These are phyloP conservation scores for Hoplodrina blanda DNA, from an alignment of 2,888 invertebrate species.

Conservation along the genomic window DNA sequence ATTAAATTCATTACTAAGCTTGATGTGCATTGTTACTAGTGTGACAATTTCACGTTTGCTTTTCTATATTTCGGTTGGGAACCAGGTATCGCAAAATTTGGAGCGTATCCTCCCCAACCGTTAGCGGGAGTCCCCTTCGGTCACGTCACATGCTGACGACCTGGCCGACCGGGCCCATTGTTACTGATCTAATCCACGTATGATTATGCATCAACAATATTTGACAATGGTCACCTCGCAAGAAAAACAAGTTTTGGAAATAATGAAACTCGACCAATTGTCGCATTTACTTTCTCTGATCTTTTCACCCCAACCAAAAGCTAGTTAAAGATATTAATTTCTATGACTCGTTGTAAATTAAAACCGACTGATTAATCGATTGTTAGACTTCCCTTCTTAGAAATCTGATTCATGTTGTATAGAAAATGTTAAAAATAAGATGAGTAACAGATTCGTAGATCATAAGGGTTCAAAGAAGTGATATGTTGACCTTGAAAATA, in stretches of 20 bases:
- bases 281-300: conserved; percentile 82
- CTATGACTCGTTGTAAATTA: conserved; percentile 73
- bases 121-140: conserved; percentile 77
- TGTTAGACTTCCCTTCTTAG: conserved; percentile 70
- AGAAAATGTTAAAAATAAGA: conserved; percentile 48
- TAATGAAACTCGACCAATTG: conserved; percentile 80
- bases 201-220: conserved; percentile 83
- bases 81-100: conserved; percentile 66
- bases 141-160: conserved; percentile 82
- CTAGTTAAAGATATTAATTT: conserved; percentile 74
- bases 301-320: conserved; percentile 71
- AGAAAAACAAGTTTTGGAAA: conserved; percentile 84
- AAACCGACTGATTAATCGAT: conserved; percentile 75
- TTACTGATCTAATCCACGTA: conserved; percentile 81
- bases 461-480: conserved; percentile 49
- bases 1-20: conserved; percentile 59
- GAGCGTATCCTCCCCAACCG: conserved; percentile 71
- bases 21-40: conserved; percentile 61
- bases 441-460: conserved; percentile 49
- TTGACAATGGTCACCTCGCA: conserved; percentile 76
- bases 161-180: conserved; percentile 78
- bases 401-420: conserved; percentile 50
- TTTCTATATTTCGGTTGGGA: conserved; percentile 50
- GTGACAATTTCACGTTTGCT: conserved; percentile 66
- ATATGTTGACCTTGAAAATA: conserved; percentile 53